Percentiles rank a stretch among this genome's conserved stretches.
phyloP scores from a whole-genome alignment of 2,797 vertebrate genomes.

The Coracias cyanogaster region DNA sequence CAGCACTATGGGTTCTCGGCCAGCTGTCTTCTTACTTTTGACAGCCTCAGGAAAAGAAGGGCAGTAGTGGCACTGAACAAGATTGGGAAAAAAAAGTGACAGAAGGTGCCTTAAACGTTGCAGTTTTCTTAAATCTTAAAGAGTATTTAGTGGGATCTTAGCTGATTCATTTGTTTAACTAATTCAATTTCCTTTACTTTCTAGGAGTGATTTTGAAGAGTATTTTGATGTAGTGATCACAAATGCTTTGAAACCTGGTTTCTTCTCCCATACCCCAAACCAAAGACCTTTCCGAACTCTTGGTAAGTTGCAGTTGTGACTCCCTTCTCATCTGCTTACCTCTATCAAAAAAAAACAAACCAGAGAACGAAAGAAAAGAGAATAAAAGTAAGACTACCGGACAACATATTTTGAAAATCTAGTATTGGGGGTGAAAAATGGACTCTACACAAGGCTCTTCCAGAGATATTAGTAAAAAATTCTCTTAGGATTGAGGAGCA shows the following conservation, averaged over 20 bases:
- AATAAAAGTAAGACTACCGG: not conserved
- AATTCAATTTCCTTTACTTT: conserved; percentile 44
- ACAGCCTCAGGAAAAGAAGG: not conserved
- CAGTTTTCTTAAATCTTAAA: not conserved
- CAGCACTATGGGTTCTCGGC: not conserved
- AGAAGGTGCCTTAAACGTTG: not conserved
- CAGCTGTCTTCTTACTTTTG: not conserved
- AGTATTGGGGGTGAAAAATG: too few species aligned
- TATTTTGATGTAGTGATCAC: conserved; percentile 95
- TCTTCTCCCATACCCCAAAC: conserved; percentile 91
- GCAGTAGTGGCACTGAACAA: not conserved
- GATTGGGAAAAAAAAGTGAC: not conserved
- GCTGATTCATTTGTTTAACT: not conserved
- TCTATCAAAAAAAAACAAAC: not conserved
- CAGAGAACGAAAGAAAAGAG: not conserved
- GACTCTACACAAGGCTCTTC: not conserved
- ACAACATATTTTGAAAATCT: not conserved
- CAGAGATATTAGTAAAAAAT: not conserved
- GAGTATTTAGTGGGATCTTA: not conserved
- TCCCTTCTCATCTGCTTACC: not conserved
- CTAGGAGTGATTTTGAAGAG: conserved; percentile 91
- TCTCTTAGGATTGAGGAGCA: not conserved
- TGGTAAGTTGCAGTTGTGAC: conserved; percentile 79
- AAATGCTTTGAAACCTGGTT: conserved; percentile 95
- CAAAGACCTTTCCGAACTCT: conserved; percentile 93